Evolutionary conservation across 2,797 vertebrate genomes (phyloP), one percentile per base, ranked within the genome.

Genomic region (Numenius phaeopus): DNA sequence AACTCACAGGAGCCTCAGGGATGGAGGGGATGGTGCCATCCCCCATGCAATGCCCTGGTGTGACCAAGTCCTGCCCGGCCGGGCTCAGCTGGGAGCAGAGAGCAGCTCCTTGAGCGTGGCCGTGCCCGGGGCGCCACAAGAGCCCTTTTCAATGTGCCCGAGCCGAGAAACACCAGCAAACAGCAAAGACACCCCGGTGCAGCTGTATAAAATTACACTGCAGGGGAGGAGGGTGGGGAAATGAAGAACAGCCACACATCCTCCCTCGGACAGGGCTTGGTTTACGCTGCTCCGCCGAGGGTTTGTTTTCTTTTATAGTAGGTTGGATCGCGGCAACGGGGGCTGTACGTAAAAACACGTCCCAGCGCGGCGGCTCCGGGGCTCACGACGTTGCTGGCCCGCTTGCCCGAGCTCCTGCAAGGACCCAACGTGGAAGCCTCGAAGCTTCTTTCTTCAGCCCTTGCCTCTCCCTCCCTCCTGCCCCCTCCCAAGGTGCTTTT

Each of bases 401-500:
- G 0, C 34, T 89, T 44, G 39, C 55, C 72, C 0, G 0, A 70
- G 50, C 58, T 66, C 59, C 83, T 84, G 50, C 5, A 0, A 83
- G 34, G 37, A 40, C 58, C 19, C 62, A 14, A 0, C 6, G 0
- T 40, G 61, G 65, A 83, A 59, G 34, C 32, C 17, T 46, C 34
- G 14, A 90, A 49, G 20, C 24, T 21, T 64, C 17, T 29, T 2
- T 34, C 18, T 39, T 50, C 52, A 17, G 24, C 22, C 30, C 61
- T 52, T 26, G 14, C 27, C 19, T 58, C 73, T 77, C 93, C 61
- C 49, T n/a, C 96, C 85, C 58, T 89, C 95, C 94, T 29, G 16
- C 95, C 94, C 94, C 72, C 92, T 95, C 94, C 97, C 97, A 96
- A 98, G 98, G 98, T 99, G 98, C 97, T 97, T 98, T 98, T 98